Conservation (phyloP, 2,888 invertebrate genomes). For the Ichneumon xanthorius region DNA sequence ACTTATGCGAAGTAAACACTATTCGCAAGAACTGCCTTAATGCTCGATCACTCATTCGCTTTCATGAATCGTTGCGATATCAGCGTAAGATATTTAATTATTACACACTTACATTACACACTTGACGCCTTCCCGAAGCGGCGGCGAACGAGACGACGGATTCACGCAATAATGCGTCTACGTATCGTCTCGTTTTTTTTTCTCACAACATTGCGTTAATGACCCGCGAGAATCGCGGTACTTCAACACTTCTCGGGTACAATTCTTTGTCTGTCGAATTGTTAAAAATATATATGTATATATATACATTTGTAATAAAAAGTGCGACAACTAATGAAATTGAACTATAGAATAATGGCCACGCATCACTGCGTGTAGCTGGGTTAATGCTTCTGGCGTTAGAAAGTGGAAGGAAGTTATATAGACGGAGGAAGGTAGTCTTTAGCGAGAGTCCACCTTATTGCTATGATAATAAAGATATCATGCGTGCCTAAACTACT, state of each 20-base stretch:
- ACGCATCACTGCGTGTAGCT: neutral
- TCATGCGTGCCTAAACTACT: constrained; percentile 20
- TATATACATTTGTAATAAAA: too few relatives aligned
- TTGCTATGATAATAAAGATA: constrained; percentile 56
- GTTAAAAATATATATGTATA: too few relatives aligned
- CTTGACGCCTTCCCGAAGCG: neutral
- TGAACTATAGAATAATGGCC: constrained; percentile 19
- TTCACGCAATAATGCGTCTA: neutral
- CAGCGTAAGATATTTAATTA: neutral
- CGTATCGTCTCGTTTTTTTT: too few relatives aligned
- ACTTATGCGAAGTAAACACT: too few relatives aligned
- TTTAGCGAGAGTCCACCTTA: constrained; percentile 30
- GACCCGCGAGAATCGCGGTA: neutral
- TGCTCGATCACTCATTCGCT: constrained; percentile 1
- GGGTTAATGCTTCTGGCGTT: constrained; percentile 31
- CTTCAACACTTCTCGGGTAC: neutral
- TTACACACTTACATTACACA: constrained; percentile 10
- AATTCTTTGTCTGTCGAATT: neutral
- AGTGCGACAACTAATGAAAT: neutral
- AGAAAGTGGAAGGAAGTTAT: constrained; percentile 56
- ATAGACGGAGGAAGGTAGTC: constrained; percentile 24
- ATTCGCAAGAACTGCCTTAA: too few relatives aligned
- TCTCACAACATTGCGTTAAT: neutral
- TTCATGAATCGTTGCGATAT: neutral
- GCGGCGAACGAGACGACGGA: neutral